A percentile compares a stretch with the other conserved stretches of the same genome.
phyloP scores from a whole-genome alignment of 2,797 vertebrate genomes.

The Salarias fasciatus region DNA sequence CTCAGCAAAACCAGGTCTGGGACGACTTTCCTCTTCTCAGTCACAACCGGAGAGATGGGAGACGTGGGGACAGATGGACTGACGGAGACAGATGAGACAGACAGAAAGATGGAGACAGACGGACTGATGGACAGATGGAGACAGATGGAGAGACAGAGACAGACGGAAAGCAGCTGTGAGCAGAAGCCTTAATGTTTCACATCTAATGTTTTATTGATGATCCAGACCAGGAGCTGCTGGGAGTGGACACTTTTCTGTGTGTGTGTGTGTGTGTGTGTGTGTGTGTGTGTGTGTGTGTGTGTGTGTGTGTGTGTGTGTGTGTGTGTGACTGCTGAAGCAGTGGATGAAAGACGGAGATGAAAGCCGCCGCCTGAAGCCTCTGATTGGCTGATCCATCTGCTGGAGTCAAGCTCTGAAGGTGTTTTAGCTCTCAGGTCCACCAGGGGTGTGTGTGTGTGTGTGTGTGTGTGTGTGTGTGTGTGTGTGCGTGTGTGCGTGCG shows the following conservation, averaged over 20 bases:
- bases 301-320: conserved; percentile 7
- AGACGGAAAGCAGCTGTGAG: conserved; percentile 53
- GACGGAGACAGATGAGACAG: no score
- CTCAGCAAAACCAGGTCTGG: no score
- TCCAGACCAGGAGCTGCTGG: conserved; percentile 60
- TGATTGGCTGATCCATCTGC: conserved; percentile 71
- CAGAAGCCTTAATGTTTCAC: conserved; percentile 80
- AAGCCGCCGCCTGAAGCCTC: conserved; percentile 66
- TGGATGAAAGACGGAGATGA: conserved; percentile 79
- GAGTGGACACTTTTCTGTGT: conserved; percentile 70
- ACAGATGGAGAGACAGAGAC: no score
- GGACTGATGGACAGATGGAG: conserved; percentile 37
- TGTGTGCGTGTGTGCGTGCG: conserved; percentile 10
- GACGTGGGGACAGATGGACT: no score
- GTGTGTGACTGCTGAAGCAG: conserved; percentile 49
- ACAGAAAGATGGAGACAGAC: conserved; percentile 2
- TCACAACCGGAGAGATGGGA: no score
- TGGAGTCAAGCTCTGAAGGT: conserved; percentile 62
- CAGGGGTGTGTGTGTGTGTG: neutral
- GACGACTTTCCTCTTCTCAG: no score
- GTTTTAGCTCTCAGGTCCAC: conserved; percentile 54
- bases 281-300: no score
- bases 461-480: neutral
- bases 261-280: conserved; percentile 37
- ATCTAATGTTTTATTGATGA: conserved; percentile 79